Base-by-base conservation (phyloP, 2,888 invertebrate species). In the Phortica okadai region DNA sequence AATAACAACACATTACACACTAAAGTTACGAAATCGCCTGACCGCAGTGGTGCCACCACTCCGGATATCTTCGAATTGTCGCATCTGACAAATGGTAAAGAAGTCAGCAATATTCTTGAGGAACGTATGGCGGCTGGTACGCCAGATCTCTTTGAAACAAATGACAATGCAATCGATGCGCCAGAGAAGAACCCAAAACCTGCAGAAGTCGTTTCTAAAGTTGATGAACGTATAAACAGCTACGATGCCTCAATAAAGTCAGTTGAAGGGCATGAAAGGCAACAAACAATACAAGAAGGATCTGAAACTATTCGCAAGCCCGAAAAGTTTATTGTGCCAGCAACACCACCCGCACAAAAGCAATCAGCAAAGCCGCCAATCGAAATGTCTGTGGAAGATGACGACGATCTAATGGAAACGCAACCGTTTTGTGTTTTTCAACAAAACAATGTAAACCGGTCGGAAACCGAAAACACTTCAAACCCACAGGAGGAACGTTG, bases 61-160 rank as follows among this genome's bases (percentile, higher is more conserved):
- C 70, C 70, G 6, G 70, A 72, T 56, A 33, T 72, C 6, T 67
- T 67, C 42, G 67, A 67, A n/a, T 42, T 44, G n/a, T 44, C 67
- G 4, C 4, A 59, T 16, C 59, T 6, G 41, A 5, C 64, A 3
- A 33, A 33, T 7, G 64, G 25, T 2, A 50, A 50, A 11, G 50
- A 50, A 8, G 14, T 0, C 10, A 8, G 50, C 8, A 14, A 50
- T 6, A 50, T 50, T 3, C 6, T 50, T 5, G 14, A 50, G 1
- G 50, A 8, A 16, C 33, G 56, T 56, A 21, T 69, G 50, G 50
- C 44, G 11, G 16, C 45, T n/a, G 42, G 44, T 69, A 70, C 70
- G 11, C 70, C 70, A 25, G 70, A 70, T 25, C 5, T 70, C 10
- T 50, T 70, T 54, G 70, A 70, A 4, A 7, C 3, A 14, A 11